phyloP scores from a whole-genome alignment of 2,113 vertebrate species.

The Caretta caretta region DNA sequence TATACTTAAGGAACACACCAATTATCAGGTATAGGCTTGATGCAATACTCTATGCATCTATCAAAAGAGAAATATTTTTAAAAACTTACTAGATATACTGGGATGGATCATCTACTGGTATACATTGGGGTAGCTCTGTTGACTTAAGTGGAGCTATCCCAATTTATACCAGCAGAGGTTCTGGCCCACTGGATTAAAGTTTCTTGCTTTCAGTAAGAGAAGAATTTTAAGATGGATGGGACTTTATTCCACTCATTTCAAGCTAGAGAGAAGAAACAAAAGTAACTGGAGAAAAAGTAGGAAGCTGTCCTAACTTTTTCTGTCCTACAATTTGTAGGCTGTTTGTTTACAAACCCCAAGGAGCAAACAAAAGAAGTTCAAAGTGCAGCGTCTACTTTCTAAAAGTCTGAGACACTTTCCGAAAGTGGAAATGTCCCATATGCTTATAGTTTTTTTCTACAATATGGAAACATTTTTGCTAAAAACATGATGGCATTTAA shows the following conservation, averaged over 20 bases:
- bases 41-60: background rate
- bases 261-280: background rate
- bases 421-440: background rate
- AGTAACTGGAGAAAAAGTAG: background rate
- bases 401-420: background rate
- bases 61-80: background rate
- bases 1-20: background rate
- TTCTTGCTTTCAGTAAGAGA: background rate
- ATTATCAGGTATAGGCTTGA: background rate
- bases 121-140: background rate
- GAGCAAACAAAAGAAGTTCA: background rate
- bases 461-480: conserved; percentile 21
- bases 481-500: background rate
- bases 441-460: background rate
- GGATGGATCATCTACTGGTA: background rate
- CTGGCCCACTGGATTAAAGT: background rate
- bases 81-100: background rate
- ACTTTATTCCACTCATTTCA: background rate
- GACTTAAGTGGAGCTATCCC: background rate
- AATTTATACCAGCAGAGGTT: background rate
- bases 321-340: background rate
- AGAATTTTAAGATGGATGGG: background rate
- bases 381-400: background rate
- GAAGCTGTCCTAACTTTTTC: background rate
- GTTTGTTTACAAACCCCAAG: background rate